Base-by-base conservation (phyloP, 1,140 invertebrate genomes). In the Orius insidiosus region DNA sequence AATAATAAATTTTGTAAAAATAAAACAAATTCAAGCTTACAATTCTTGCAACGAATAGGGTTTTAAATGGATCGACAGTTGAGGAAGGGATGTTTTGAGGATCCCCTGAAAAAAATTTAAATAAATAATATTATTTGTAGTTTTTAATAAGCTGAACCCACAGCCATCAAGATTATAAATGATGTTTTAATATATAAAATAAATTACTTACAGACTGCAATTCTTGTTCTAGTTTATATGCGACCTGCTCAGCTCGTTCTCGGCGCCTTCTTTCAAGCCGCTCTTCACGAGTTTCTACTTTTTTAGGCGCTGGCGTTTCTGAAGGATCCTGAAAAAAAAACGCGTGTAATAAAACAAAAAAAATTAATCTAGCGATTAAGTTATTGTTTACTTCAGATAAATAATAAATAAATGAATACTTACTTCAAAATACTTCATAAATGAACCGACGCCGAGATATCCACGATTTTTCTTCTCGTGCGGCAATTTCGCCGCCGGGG, bases 171-270 rank as follows among this genome's bases (percentile, higher is more conserved):
- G 24, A 24, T 4, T 3, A 24, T 24, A 24, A 24, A 24, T 24
- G 24, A 24, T 24, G 3, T 24, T 24, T 24, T 24, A 4, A 4
- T 41, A 3, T 15, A 5, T 15, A 3, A 18, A 41, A 11, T 45
- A 33, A 9, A 10, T 48, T 46, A 72, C 72, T 72, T 67, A 77
- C 78, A 99, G 14, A 94, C 67, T 1, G 95, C 95, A 51, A 98
- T 93, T 96, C 92, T 62, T 98, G 93, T 66, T 99, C 95, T 15
- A 98, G 65, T 66, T 97, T 97, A 65, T 98, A 98, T 0, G 93
- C 90, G 41, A 92, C 85, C 67, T 97, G 88, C 65, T 99, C 95
- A 0, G 88, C 85, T 54, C 93, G 76, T 68, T 98, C 94, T 52
- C 87, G 74, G 39, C 88, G 71, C 54, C 89, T 75, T 45, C 93